A percentile compares a stretch with the other conserved stretches of the same genome.
Evolutionary conservation across 2,113 vertebrate genomes (phyloP).

Genomic region (Ceyx melanurus): DNA sequence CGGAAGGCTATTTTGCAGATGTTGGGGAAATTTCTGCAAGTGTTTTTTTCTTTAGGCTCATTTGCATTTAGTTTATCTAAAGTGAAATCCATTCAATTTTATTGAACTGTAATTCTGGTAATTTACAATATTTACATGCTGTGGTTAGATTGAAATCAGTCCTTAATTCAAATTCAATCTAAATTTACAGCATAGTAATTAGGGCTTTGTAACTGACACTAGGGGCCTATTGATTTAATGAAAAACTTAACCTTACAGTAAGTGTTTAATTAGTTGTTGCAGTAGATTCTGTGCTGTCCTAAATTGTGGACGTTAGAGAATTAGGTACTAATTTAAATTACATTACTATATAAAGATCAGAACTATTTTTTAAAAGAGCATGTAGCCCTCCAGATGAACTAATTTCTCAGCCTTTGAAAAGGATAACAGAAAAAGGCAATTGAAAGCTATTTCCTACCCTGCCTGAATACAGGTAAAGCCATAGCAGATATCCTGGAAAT

Average conservation of each 20-base stretch:
- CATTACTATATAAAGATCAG: conserved; percentile 78
- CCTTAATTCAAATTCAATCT: conserved; percentile 88
- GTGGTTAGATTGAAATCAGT: conserved; percentile 83
- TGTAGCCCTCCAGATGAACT: conserved; percentile 73
- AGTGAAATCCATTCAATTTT: conserved; percentile 83
- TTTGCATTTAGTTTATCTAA: conserved; percentile 81
- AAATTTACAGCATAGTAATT: conserved; percentile 88
- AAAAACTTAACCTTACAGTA: conserved; percentile 86
- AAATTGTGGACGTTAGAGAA: conserved; percentile 83
- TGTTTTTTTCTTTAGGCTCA: conserved; percentile 21
- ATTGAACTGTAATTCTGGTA: conserved; percentile 88
- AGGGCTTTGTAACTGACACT: conserved; percentile 85
- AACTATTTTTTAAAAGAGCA: conserved; percentile 66
- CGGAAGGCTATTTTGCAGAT: conserved; percentile 45
- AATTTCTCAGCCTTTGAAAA: conserved; percentile 71
- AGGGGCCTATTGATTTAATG: conserved; percentile 87
- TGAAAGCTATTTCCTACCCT: conserved; percentile 55
- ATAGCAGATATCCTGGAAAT: conserved; percentile 25
- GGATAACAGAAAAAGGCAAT: conserved; percentile 49
- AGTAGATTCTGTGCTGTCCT: conserved; percentile 77
- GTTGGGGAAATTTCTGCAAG: conserved; percentile 61
- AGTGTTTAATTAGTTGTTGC: conserved; percentile 86
- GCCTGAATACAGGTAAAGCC: conserved; percentile 48
- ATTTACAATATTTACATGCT: conserved; percentile 86
- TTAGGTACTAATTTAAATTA: conserved; percentile 83